Evolutionary conservation across 2,797 vertebrate species (phyloP).

Genomic region (Crocodylus rhombifer): DNA sequence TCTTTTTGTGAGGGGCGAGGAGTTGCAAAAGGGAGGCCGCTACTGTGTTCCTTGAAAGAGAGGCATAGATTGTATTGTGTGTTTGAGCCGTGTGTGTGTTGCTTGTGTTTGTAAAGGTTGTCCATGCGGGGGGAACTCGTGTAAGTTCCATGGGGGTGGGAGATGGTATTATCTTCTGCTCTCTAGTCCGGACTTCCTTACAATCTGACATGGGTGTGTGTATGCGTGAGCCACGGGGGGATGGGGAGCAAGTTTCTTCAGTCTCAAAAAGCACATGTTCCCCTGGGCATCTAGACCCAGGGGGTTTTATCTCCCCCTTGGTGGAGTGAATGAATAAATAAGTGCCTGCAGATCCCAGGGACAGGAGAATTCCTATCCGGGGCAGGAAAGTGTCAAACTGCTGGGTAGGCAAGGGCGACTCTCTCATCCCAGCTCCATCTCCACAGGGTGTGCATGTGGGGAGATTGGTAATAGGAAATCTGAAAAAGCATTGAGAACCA

Average conservation of each 20-base stretch:
- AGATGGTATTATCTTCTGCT: not conserved
- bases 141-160: not conserved
- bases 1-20: not conserved
- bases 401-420: not conserved
- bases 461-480: too few species aligned
- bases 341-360: conserved; percentile 15
- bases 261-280: conserved; percentile 17
- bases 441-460: too few species aligned
- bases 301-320: not conserved
- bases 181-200: not conserved
- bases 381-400: not conserved
- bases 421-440: too few species aligned
- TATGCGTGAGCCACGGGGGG: rapidly evolving
- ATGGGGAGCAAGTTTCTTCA: not conserved
- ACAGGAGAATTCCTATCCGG: not conserved
- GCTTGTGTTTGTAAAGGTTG: not conserved
- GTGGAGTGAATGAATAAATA: not conserved
- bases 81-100: not conserved
- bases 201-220: too few species aligned
- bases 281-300: not conserved
- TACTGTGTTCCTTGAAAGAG: not conserved
- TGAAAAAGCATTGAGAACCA: not conserved
- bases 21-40: not conserved
- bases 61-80: conserved; percentile 5
- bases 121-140: not conserved